Conservation (phyloP, 2,113 vertebrate genomes). For the Corydoras maculifer region DNA sequence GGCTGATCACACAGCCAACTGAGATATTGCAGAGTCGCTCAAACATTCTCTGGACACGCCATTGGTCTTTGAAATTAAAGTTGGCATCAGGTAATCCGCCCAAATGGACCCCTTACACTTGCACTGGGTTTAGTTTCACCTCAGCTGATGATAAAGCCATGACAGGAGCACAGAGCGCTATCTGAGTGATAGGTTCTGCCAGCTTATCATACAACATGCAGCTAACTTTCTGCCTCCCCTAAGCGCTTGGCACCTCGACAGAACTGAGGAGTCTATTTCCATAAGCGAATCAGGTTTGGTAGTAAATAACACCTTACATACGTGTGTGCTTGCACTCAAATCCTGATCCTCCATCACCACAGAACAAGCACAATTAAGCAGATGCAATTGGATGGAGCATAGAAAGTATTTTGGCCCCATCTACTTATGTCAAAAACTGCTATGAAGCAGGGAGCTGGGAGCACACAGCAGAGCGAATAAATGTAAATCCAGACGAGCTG, state of each 20-base stretch:
- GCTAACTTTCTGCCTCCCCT: conserved; percentile 63
- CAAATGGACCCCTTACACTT: conserved; percentile 68
- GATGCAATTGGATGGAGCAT: conserved; percentile 15
- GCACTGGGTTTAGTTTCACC: conserved; percentile 73
- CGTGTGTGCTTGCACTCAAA: background rate
- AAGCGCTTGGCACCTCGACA: conserved; percentile 57
- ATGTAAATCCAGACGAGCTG: conserved; percentile 71
- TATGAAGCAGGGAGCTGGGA: conserved; percentile 58
- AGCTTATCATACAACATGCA: conserved; percentile 69
- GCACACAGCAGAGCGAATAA: conserved; percentile 64
- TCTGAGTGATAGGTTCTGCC: conserved; percentile 70
- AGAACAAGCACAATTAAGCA: conserved; percentile 38
- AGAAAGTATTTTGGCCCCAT: conserved; percentile 52
- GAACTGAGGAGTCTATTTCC: conserved; percentile 69
- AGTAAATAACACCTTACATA: conserved; percentile 63
- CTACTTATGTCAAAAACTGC: conserved; percentile 42
- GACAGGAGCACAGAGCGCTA: conserved; percentile 70
- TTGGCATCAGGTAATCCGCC: conserved; percentile 70
- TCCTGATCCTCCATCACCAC: background rate
- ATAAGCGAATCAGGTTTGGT: conserved; percentile 52
- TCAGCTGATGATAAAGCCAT: conserved; percentile 70
- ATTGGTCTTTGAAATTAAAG: conserved; percentile 80
- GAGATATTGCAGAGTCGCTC: conserved; percentile 59
- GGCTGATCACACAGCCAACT: conserved; percentile 60
- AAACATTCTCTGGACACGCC: conserved; percentile 68